phyloP scores from a whole-genome alignment of 2,113 vertebrate species.

The Bos taurus region DNA sequence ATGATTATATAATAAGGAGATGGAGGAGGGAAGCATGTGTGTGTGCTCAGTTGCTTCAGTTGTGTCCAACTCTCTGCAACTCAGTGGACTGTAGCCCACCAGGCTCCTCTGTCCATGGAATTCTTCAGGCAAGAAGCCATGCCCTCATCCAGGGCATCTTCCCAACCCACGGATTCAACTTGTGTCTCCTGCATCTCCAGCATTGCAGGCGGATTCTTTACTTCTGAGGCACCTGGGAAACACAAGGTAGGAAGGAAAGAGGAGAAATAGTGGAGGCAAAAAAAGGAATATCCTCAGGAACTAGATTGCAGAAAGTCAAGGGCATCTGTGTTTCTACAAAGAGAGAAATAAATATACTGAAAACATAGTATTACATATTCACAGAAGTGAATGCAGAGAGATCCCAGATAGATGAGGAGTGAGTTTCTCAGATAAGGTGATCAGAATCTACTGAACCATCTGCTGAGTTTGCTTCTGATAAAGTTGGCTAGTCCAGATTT shows the following conservation, averaged over 20 bases:
- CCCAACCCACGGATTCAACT: neutral
- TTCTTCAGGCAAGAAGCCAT: neutral
- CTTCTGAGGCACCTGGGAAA: neutral
- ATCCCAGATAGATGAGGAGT: neutral
- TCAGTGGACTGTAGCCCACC: neutral
- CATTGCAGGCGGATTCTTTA: neutral
- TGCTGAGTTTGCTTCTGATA: neutral
- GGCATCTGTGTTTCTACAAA: neutral
- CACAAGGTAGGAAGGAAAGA: neutral
- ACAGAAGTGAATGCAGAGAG: neutral
- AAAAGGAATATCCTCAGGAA: neutral
- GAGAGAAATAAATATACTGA: neutral
- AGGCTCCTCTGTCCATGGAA: neutral
- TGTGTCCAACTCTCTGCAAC: neutral
- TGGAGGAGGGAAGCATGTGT: neutral
- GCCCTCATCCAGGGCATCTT: neutral
- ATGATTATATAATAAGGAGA: neutral
- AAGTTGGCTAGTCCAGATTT: neutral
- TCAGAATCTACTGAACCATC: neutral
- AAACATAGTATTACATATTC: neutral
- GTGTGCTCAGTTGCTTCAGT: neutral
- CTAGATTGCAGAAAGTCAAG: neutral
- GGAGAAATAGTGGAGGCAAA: neutral
- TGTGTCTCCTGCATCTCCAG: neutral
- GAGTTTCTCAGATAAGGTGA: neutral